Percentiles rank a stretch among this genome's conserved stretches.
These are phyloP conservation scores for Dendroctonus ponderosae DNA, from an alignment of 1,140 invertebrate genomes.

Conservation along the genomic window DNA sequence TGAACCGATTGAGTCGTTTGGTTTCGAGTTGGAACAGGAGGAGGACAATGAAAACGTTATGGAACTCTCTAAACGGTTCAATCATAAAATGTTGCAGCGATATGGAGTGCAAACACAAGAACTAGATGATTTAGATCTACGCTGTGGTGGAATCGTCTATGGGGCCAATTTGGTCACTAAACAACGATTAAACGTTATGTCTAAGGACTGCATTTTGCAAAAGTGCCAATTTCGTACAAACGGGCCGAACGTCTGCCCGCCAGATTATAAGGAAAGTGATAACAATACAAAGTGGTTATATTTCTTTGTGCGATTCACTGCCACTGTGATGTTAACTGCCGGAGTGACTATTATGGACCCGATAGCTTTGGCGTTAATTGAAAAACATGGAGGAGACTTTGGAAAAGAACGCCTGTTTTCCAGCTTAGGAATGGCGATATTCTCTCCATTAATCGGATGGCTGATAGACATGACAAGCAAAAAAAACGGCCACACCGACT, in stretches of 20 bases:
- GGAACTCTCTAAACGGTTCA: constrained; percentile 67
- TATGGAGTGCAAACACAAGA: constrained; percentile 68
- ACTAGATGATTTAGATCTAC: constrained; percentile 66
- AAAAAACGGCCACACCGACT: constrained; percentile 69
- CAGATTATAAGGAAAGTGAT: constrained; percentile 70
- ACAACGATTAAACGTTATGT: constrained; percentile 53
- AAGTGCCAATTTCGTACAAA: constrained; percentile 66
- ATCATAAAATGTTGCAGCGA: constrained; percentile 58
- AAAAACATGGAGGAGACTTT: constrained; percentile 76
- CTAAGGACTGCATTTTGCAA: constrained; percentile 63
- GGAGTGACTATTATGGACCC: constrained; percentile 81
- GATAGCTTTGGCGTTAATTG: constrained; percentile 75
- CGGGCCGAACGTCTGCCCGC: constrained; percentile 70
- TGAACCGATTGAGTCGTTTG: constrained; percentile 67
- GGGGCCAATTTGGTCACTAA: constrained; percentile 58
- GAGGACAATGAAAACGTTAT: constrained; percentile 62
- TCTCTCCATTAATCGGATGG: constrained; percentile 75
- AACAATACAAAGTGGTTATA: constrained; percentile 77
- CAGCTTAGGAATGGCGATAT: constrained; percentile 76
- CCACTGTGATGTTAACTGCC: constrained; percentile 70
- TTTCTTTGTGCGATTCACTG: constrained; percentile 71
- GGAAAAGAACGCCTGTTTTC: constrained; percentile 76
- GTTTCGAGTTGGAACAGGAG: constrained; percentile 68
- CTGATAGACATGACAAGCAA: constrained; percentile 68
- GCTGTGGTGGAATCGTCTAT: constrained; percentile 67